phyloP scores from a whole-genome alignment of 2,888 invertebrate genomes.

The Tetrapedia diversipes region DNA sequence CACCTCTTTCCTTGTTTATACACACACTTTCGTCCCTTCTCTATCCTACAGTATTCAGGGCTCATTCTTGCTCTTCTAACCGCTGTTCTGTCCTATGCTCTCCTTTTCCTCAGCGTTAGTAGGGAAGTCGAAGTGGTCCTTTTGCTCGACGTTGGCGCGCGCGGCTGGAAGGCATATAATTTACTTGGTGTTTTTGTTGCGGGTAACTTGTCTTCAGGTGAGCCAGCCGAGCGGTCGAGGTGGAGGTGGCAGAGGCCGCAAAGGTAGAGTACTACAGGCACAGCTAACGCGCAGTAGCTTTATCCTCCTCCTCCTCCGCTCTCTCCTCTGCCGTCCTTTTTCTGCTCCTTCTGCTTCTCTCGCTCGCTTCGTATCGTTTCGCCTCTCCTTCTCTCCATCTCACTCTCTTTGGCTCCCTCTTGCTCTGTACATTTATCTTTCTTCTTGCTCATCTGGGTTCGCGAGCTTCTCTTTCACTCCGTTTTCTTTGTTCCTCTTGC shows the following conservation, averaged over 20 bases:
- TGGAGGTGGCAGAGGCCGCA: conserved; percentile 78
- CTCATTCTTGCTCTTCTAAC: conserved; percentile 24
- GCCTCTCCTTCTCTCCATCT: conserved; percentile 17
- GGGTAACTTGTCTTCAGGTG: conserved; percentile 83
- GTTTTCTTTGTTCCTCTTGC: conserved; percentile 59
- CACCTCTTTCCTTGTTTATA: conserved; percentile 18
- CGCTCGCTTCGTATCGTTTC: conserved; percentile 45
- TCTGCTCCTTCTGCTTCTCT: conserved; percentile 54
- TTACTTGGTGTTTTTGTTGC: conserved; percentile 83
- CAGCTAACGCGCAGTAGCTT: conserved; percentile 82
- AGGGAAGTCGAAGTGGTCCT: conserved; percentile 80
- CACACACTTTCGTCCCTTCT: conserved; percentile 18
- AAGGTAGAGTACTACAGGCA: conserved; percentile 80
- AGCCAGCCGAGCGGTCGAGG: conserved; percentile 78
- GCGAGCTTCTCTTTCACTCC: conserved; percentile 48
- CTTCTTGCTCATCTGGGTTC: conserved; percentile 25
- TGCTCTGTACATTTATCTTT: conserved; percentile 45
- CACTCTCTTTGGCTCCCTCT: conserved; percentile 24
- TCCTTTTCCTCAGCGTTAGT: conserved; percentile 71
- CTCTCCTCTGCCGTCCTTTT: conserved; percentile 36
- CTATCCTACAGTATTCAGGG: no score
- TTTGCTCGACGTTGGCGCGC: conserved; percentile 74
- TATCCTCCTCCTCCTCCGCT: conserved; percentile 58
- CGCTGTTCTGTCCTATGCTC: conserved; percentile 64
- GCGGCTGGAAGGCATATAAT: conserved; percentile 81